Evolutionary conservation across 2,888 invertebrate species (phyloP).

Genomic region (Dilophus febrilis): DNA sequence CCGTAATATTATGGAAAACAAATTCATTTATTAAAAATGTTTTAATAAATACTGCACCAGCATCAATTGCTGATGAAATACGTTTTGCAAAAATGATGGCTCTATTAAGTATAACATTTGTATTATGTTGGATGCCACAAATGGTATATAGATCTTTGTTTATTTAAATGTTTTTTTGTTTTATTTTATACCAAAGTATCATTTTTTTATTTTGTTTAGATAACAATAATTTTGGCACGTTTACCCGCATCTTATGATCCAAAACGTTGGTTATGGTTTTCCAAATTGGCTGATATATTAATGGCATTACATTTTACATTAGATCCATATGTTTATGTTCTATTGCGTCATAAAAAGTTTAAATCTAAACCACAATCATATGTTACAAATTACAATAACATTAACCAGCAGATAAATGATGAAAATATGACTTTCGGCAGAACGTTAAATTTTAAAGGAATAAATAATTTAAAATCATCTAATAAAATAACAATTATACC

Average conservation of each 20-base stretch:
- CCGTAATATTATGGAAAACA: too few species aligned
- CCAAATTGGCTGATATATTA: constrained; percentile 49
- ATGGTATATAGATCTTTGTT: constrained; percentile 40
- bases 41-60: too few species aligned
- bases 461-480: too few species aligned
- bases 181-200: constrained; percentile 1
- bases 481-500: too few species aligned
- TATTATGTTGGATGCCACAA: constrained; percentile 76
- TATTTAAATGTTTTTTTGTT: background rate
- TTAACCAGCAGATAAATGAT: too few species aligned
- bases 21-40: too few species aligned
- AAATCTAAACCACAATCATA: too few species aligned
- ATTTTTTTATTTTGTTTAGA: constrained; percentile 21
- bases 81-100: constrained; percentile 77
- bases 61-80: constrained; percentile 51
- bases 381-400: too few species aligned
- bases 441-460: too few species aligned
- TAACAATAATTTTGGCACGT: background rate
- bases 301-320: constrained; percentile 68
- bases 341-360: too few species aligned
- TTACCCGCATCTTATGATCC: constrained; percentile 20
- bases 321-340: constrained; percentile 69
- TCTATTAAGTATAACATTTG: constrained; percentile 62
- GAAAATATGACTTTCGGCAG: too few species aligned
- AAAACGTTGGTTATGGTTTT: constrained; percentile 24